Base-by-base conservation (phyloP, 2,113 vertebrate species). In the Artemisiospiza belli region DNA sequence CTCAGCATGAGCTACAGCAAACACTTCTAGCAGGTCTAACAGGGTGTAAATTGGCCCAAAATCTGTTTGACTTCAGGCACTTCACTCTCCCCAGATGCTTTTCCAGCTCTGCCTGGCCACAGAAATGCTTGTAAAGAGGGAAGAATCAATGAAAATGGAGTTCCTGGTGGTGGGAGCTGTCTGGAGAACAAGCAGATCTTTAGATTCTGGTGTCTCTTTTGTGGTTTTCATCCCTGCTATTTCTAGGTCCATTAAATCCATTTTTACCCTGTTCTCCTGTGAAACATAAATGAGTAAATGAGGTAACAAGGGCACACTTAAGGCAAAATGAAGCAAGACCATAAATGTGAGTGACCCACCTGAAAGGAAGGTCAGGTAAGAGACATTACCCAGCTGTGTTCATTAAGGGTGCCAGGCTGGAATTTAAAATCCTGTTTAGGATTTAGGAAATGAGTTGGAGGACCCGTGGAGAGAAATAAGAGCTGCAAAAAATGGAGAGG, bases 181-280 rank as follows among this genome's bases (percentile, higher is more conserved):
- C 84, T 88, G 90, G 51, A 90, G 76, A 87, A 74, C 13, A 16
- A 72, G 83, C 75, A 75, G 61, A 61, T 86, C 95, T 81, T 52
- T 22, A 78, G n/a, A 92, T 63, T 59, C 68, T 25, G 41, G 11
- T 37, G n/a, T 59, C 58, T 59, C n/a, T 37, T 59, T 25, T 37
- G 76, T 91, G 84, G 84, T 22, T 92, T 93, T 41, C 13, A 55
- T 95, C 49, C 5, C 0, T 35, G 51, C 82, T 86, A 41, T 94
- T 95, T 87, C 89, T 25, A 80, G 82, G 82, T 88, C 79, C 93
- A 92, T 90, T 95, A 92, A 95, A 85, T 35, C 51, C 30, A 17
- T 52, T 80, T 86, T 92, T 69, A 33, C 69, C 39, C 7, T 28
- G 11, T 35, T 95, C 85, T 83, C 87, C 41, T n/a, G 77, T 85